Percentiles rank a stretch among this genome's conserved stretches.
phyloP scores from a whole-genome alignment of 2,888 invertebrate species.

The Hanleya hanleyi region DNA sequence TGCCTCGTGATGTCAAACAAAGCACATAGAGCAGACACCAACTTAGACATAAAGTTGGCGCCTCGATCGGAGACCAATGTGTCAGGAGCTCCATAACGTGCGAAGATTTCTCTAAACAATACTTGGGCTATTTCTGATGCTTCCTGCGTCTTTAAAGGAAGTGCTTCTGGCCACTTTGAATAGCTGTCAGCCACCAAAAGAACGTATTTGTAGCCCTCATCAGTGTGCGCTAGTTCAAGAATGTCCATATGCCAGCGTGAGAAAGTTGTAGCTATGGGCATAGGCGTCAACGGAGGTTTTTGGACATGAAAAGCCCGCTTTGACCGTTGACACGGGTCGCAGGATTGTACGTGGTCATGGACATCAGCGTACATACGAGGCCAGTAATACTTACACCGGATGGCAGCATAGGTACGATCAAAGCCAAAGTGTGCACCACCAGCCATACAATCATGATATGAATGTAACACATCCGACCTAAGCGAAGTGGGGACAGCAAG shows the following conservation, averaged over 20 bases:
- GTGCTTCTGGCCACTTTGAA: background rate
- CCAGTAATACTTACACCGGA: constrained; percentile 2
- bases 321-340: constrained; percentile 6
- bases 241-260: background rate
- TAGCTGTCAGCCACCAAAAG: background rate
- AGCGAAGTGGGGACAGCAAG: background rate
- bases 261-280: background rate
- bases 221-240: background rate
- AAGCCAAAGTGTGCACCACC: too few relatives aligned
- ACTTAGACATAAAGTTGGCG: too few relatives aligned
- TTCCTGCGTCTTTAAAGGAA: background rate
- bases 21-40: too few relatives aligned
- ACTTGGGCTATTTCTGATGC: too few relatives aligned
- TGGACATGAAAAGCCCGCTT: background rate
- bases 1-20: too few relatives aligned
- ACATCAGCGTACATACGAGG: constrained; percentile 4
- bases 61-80: too few relatives aligned
- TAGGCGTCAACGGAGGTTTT: background rate
- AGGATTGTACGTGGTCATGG: constrained; percentile 2
- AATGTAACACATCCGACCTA: background rate
- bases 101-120: too few relatives aligned
- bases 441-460: constrained; percentile 3
- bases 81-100: too few relatives aligned
- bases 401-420: background rate
- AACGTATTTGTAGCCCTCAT: background rate